Base-by-base conservation (phyloP, 2,797 vertebrate species). In the Catharus ustulatus region DNA sequence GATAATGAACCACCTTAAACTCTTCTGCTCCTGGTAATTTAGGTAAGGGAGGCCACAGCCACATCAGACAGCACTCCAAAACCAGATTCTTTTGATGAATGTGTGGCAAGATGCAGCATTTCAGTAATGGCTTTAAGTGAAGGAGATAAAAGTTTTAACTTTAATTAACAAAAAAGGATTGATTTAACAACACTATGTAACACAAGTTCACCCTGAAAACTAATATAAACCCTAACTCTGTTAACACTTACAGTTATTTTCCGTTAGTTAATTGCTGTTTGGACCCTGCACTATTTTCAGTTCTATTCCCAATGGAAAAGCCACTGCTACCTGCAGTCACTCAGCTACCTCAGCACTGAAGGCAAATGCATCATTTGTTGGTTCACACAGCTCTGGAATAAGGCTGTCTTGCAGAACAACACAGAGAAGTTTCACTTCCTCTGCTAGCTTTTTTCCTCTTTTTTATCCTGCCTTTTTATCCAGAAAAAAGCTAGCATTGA, bases 21-120 rank as follows among this genome's bases (percentile, higher is more conserved):
- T 68, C 32, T 29, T 42, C 46, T 59, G 21, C 19, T 68, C 46
- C 8, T 32, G 46, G 36, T 73, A 49, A 45, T 49, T 66, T 55
- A 11, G 3, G 15, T 34, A 58, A 90, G 40, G 58, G 54, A 71
- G 78, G 72, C 21, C 76, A 54, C 30, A 30, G 59, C 20, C 42
- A 22, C 49, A 75, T 38, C 36, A 78, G 24, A 55, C 9, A 61
- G 48, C 34, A 38, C 69, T 18, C 22, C 42, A 67, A 58, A 77
- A 42, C 30, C 63, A 67, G 62, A 22, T 54, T 58, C 13, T 81
- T 82, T 36, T 57, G 48, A 84, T 23, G 15, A 45, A 42, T 6
- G 3, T 0, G 0, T 38, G 36, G 40, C 0, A 0, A 86, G 23
- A 24, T 11, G 9, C 49, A 82, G n/a, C 46, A 74, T 32, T 68